A percentile compares a stretch with the other conserved stretches of the same genome.
Conservation (phyloP, 2,113 vertebrate genomes). For the Pseudorectes ferrugineus region DNA sequence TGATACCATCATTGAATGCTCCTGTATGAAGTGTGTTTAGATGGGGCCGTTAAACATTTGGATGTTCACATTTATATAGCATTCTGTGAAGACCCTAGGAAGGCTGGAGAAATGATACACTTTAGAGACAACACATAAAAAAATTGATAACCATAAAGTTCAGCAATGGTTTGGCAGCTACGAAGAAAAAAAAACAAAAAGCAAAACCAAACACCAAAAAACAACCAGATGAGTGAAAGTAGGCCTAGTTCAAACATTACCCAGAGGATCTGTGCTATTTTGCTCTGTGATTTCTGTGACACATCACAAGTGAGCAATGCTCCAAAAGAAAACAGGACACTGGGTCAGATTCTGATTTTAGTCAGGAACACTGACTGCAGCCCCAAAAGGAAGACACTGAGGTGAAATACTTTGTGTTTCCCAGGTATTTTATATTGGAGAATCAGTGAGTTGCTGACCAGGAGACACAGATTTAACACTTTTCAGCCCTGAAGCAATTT, state of each 20-base stretch:
- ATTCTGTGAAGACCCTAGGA: not conserved
- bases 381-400: not conserved
- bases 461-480: not conserved
- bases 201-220: not conserved
- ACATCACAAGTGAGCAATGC: not conserved
- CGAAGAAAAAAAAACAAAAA: not conserved
- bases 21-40: not conserved
- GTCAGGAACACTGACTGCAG: not conserved
- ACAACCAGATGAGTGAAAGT: not conserved
- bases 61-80: not conserved
- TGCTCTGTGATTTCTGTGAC: not conserved
- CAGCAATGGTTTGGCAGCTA: not conserved
- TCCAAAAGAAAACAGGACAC: not conserved
- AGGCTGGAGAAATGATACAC: not conserved
- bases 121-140: not conserved
- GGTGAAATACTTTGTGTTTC: not conserved
- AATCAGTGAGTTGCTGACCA: not conserved
- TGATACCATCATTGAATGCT: not conserved
- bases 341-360: not conserved
- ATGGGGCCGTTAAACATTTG: not conserved
- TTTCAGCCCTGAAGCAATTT: not conserved
- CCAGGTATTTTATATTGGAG: not conserved
- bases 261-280: not conserved
- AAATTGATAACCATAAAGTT: not conserved
- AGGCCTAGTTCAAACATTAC: not conserved